Evolutionary conservation across 2,113 vertebrate genomes (phyloP).

Genomic region (Sceloporus undulatus): DNA sequence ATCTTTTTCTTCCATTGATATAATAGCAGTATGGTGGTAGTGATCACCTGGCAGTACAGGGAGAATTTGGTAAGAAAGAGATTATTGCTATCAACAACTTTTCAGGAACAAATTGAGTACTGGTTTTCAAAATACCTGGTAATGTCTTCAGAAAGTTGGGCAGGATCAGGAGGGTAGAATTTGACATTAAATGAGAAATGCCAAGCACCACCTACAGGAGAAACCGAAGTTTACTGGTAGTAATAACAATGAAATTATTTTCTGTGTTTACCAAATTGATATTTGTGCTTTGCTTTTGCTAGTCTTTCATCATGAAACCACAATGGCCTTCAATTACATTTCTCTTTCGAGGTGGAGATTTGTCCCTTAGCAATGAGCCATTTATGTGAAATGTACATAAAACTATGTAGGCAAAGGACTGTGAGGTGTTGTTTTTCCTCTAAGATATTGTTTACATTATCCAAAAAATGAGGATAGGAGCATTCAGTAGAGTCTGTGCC

Average conservation of each 20-base stretch:
- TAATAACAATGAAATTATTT: not conserved
- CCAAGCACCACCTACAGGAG: constrained; percentile 90
- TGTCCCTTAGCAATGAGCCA: constrained; percentile 10
- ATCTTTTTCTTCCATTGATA: constrained; percentile 15
- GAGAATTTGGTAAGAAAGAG: not conserved
- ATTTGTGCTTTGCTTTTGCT: constrained; percentile 25
- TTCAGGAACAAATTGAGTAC: constrained; percentile 25
- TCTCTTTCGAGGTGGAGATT: not conserved
- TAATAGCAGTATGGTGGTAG: not conserved
- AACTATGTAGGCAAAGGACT: accelerated
- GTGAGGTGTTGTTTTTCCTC: not conserved
- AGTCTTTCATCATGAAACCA: constrained; percentile 14
- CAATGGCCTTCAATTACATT: constrained; percentile 1
- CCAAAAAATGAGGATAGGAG: not conserved
- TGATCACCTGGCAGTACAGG: too few species aligned
- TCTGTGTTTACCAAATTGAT: not conserved
- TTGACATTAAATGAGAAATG: constrained; percentile 98
- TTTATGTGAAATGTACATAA: constrained; percentile 34
- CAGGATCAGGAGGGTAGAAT: constrained; percentile 97
- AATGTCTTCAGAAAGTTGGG: constrained; percentile 96
- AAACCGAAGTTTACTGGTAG: constrained; percentile 24
- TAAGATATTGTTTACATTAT: constrained; percentile 14
- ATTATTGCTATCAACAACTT: not conserved
- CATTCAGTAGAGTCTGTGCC: accelerated
- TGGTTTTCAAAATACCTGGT: constrained; percentile 85